phyloP scores from a whole-genome alignment of 2,888 invertebrate genomes.

The Metellina segmentata region DNA sequence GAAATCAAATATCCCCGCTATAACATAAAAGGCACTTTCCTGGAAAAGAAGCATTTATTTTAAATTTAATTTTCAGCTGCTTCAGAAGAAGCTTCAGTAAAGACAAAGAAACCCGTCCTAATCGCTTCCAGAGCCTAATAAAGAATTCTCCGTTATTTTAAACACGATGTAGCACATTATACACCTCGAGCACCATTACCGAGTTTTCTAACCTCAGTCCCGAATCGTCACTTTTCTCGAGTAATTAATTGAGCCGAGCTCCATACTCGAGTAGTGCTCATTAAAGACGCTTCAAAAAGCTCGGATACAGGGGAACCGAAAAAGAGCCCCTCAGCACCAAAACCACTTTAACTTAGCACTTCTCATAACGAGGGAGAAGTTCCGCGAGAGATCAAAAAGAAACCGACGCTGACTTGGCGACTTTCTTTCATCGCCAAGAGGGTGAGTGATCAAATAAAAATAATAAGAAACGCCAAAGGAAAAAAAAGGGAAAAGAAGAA shows the following conservation, averaged over 20 bases:
- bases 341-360: background rate
- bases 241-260: background rate
- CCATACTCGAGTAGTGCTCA: background rate
- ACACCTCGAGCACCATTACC: background rate
- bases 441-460: background rate
- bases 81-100: too few relatives aligned
- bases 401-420: conserved; percentile 21
- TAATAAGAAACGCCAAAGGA: background rate
- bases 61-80: too few relatives aligned
- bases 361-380: background rate
- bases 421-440: conserved; percentile 1
- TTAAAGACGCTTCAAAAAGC: background rate
- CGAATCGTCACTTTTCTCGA: background rate
- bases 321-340: background rate
- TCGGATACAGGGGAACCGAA: background rate
- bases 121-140: too few relatives aligned
- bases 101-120: too few relatives aligned
- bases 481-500: conserved; percentile 3
- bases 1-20: too few relatives aligned
- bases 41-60: too few relatives aligned
- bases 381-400: background rate
- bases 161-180: background rate
- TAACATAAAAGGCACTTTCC: too few relatives aligned
- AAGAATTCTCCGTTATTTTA: too few relatives aligned
- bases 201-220: background rate